Conservation (phyloP, 1,140 invertebrate species). For the Sinonovacula constricta region DNA sequence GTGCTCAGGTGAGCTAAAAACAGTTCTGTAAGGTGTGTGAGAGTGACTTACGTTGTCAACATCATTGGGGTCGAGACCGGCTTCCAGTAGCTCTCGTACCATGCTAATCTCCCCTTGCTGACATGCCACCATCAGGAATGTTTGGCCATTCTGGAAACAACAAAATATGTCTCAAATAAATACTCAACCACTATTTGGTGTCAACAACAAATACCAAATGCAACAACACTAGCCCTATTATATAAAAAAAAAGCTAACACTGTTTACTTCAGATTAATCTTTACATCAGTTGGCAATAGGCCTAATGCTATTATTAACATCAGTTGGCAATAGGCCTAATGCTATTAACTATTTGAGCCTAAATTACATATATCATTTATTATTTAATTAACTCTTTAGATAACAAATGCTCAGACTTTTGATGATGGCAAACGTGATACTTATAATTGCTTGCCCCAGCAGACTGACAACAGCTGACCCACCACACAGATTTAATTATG, state of each 20-base stretch:
- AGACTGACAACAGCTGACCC: too few relatives aligned
- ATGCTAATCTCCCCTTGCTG: conserved; percentile 89
- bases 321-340: too few relatives aligned
- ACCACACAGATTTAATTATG: too few relatives aligned
- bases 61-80: conserved; percentile 93
- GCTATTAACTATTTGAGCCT: too few relatives aligned
- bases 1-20: not conserved
- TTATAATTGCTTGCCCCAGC: too few relatives aligned
- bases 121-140: conserved; percentile 93
- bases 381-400: too few relatives aligned
- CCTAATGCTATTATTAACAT: too few relatives aligned
- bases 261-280: not conserved
- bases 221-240: not conserved
- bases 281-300: too few relatives aligned
- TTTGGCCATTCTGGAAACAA: conserved; percentile 89
- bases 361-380: too few relatives aligned
- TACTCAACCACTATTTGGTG: not conserved
- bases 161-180: conserved; percentile 1
- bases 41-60: conserved; percentile 86
- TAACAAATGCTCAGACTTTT: too few relatives aligned
- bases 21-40: not conserved
- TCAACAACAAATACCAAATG: not conserved
- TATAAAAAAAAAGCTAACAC: conserved; percentile 5
- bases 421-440: too few relatives aligned
- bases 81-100: conserved; percentile 89